phyloP scores from a whole-genome alignment of 2,797 vertebrate species.

The Tapera naevia region DNA sequence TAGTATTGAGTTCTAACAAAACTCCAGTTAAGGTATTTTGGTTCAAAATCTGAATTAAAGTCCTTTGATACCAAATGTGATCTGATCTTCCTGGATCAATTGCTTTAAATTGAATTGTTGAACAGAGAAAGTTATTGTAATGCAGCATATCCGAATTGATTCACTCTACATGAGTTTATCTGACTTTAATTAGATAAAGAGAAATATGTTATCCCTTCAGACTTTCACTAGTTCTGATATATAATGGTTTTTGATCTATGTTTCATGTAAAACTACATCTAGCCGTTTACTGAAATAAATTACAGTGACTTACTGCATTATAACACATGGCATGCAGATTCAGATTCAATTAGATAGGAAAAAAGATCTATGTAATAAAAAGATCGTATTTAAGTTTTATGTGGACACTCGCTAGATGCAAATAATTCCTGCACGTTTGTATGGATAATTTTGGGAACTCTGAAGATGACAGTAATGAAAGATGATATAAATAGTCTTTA shows the following conservation, averaged over 20 bases:
- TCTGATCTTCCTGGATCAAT: slow-evolving; percentile 29
- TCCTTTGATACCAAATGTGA: slow-evolving; percentile 24
- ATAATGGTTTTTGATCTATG: background rate
- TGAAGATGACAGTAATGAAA: background rate
- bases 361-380: background rate
- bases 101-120: background rate
- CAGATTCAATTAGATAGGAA: background rate
- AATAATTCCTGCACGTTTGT: background rate
- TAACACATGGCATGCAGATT: background rate
- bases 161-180: slow-evolving; percentile 34
- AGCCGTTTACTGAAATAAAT: slow-evolving; percentile 10
- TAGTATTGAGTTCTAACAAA: slow-evolving; percentile 28
- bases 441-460: background rate
- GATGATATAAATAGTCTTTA: background rate
- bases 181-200: slow-evolving; percentile 31
- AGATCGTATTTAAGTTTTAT: background rate
- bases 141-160: background rate
- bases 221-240: slow-evolving; percentile 20
- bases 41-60: slow-evolving; percentile 32
- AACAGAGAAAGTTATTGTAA: background rate
- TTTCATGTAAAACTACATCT: slow-evolving; percentile 32
- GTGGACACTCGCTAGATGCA: background rate
- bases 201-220: slow-evolving; percentile 9
- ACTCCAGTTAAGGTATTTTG: slow-evolving; percentile 23
- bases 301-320: slow-evolving; percentile 7